Percentiles rank a stretch among this genome's conserved stretches.
Evolutionary conservation across 1,140 invertebrate genomes (phyloP).

Genomic region (Pachyrhynchus sulphureomaculatus): DNA sequence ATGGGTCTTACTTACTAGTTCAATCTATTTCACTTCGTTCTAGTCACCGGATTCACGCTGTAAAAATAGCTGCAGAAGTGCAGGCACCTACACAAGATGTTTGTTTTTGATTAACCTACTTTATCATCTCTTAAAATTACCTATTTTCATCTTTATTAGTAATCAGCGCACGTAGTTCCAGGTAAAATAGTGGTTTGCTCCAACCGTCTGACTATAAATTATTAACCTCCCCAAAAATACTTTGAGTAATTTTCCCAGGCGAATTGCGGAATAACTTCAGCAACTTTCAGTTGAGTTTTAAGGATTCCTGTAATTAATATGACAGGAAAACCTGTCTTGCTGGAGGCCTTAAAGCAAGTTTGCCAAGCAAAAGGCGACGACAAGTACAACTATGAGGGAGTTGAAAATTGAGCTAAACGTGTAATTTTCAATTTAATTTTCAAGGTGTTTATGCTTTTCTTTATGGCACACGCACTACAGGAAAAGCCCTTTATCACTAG

Average conservation of each 20-base stretch:
- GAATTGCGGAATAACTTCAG: conserved; percentile 14
- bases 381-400: conserved; percentile 25
- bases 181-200: too few relatives aligned
- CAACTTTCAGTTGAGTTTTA: conserved; percentile 15
- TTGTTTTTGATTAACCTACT: too few relatives aligned
- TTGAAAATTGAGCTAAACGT: conserved; percentile 36
- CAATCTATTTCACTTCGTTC: too few relatives aligned
- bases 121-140: too few relatives aligned
- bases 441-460: too few relatives aligned
- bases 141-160: not conserved
- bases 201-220: not conserved
- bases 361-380: conserved; percentile 34
- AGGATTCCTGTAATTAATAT: conserved; percentile 39
- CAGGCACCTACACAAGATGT: too few relatives aligned
- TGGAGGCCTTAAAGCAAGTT: conserved; percentile 37
- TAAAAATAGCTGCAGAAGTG: too few relatives aligned
- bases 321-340: conserved; percentile 40
- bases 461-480: too few relatives aligned
- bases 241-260: conserved; percentile 5
- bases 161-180: not conserved
- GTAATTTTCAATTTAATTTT: too few relatives aligned
- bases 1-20: too few relatives aligned
- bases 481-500: too few relatives aligned
- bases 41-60: too few relatives aligned
- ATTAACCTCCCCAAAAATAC: conserved; percentile 4